These are phyloP conservation scores for Channa maculata DNA, from an alignment of 2,113 vertebrate genomes.

Conservation along the genomic window DNA sequence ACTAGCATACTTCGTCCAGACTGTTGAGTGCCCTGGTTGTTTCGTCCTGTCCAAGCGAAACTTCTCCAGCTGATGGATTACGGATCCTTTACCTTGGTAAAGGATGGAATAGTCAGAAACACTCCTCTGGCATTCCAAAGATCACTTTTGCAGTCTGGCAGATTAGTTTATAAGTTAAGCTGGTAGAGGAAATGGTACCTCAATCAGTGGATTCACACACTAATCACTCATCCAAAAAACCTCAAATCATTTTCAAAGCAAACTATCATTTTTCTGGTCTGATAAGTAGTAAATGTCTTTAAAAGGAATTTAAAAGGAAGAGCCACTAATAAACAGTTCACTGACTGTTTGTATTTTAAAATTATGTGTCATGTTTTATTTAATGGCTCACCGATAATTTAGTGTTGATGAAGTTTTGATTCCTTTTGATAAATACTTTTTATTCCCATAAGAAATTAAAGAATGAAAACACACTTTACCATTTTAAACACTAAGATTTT, in stretches of 20 bases:
- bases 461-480: too few species aligned
- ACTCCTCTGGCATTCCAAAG: conserved; percentile 24
- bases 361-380: background rate
- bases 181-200: background rate
- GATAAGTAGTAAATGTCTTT: background rate
- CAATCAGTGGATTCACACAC: background rate
- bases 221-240: background rate
- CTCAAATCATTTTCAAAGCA: background rate
- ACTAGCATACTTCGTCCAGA: conserved; percentile 4
- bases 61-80: conserved; percentile 27
- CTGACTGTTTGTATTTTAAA: background rate
- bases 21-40: conserved; percentile 37
- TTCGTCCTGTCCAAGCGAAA: conserved; percentile 34
- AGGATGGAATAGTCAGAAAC: conserved; percentile 8
- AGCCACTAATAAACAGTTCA: background rate
- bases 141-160: background rate
- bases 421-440: background rate
- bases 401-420: background rate
- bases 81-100: conserved; percentile 32
- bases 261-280: background rate
- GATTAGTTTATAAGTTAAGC: conserved; percentile 30
- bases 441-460: too few species aligned
- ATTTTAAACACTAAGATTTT: background rate
- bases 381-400: background rate
- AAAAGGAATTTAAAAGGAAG: background rate